phyloP scores from a whole-genome alignment of 2,113 vertebrate genomes.

The Ptyas mucosa region DNA sequence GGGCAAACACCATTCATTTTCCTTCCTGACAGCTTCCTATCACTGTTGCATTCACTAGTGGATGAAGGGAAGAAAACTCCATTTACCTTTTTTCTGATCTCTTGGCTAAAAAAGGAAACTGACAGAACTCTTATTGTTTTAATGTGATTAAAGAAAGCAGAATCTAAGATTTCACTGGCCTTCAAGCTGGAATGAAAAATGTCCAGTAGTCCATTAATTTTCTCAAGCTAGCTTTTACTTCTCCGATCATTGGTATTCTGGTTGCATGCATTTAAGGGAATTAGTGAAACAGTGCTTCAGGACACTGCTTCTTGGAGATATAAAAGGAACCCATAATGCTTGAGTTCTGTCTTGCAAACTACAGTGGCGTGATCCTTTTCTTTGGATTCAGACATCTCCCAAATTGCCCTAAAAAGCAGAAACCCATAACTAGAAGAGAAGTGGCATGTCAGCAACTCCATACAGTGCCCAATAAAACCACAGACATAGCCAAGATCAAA shows the following conservation, averaged over 20 bases:
- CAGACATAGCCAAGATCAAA: not conserved
- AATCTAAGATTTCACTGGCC: not conserved
- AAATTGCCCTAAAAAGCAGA: not conserved
- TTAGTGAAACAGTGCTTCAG: not conserved
- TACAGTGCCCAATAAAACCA: not conserved
- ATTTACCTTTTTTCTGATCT: not conserved
- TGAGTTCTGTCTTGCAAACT: not conserved
- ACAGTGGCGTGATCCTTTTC: not conserved
- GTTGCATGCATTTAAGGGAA: not conserved
- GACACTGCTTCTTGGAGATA: not conserved
- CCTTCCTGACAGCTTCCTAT: not conserved
- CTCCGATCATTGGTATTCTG: not conserved
- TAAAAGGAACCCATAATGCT: not conserved
- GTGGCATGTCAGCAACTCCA: not conserved
- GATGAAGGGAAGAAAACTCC: not conserved
- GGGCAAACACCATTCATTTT: not conserved
- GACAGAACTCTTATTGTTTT: not conserved
- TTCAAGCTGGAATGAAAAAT: not conserved
- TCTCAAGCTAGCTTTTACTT: not conserved
- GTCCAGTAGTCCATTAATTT: not conserved
- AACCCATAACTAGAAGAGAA: not conserved
- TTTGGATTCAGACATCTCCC: not conserved
- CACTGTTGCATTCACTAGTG: not conserved
- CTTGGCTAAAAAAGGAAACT: not conserved
- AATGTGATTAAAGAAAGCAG: not conserved